A percentile compares a stretch with the other conserved stretches of the same genome.
Conservation (phyloP, 2,888 invertebrate genomes). For the Microplitis deprimator region DNA sequence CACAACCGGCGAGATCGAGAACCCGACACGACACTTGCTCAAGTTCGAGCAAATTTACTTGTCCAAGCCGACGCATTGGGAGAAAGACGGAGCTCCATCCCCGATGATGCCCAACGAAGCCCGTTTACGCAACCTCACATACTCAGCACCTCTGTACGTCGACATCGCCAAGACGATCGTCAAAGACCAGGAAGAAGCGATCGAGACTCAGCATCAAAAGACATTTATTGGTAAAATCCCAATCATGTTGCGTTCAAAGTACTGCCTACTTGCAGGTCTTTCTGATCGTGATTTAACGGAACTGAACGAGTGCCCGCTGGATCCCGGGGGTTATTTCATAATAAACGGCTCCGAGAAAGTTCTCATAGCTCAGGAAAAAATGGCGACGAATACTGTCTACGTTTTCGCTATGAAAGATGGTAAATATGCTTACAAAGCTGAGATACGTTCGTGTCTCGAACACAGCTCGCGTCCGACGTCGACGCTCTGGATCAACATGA, state of each 20-base stretch:
- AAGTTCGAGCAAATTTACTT: slow-evolving; percentile 99
- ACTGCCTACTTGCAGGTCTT: slow-evolving; percentile 93
- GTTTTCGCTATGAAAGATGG: slow-evolving; percentile 99
- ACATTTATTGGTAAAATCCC: slow-evolving; percentile 90
- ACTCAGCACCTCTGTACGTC: slow-evolving; percentile 98
- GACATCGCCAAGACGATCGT: slow-evolving; percentile 98
- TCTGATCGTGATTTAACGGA: slow-evolving; percentile 99
- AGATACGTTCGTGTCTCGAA: slow-evolving; percentile 95
- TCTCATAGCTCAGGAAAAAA: slow-evolving; percentile 99
- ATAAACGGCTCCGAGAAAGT: slow-evolving; percentile 99
- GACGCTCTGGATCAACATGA: slow-evolving; percentile 99
- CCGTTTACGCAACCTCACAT: slow-evolving; percentile 94
- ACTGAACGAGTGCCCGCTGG: slow-evolving; percentile 98
- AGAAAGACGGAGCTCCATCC: slow-evolving; percentile 98
- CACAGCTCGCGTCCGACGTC: slow-evolving; percentile 96
- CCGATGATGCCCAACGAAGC: slow-evolving; percentile 99
- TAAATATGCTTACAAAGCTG: slow-evolving; percentile 98
- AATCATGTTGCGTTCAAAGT: slow-evolving; percentile 98
- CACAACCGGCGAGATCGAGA: slow-evolving; percentile 92
- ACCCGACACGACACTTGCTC: slow-evolving; percentile 86
- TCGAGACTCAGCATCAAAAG: slow-evolving; percentile 82
- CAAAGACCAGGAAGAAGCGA: slow-evolving; percentile 90
- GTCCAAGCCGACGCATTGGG: slow-evolving; percentile 99
- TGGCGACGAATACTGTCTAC: slow-evolving; percentile 99
- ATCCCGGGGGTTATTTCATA: slow-evolving; percentile 99